Evolutionary conservation across 2,797 vertebrate genomes (phyloP).

Genomic region (Schizopygopsis malacanthus): DNA sequence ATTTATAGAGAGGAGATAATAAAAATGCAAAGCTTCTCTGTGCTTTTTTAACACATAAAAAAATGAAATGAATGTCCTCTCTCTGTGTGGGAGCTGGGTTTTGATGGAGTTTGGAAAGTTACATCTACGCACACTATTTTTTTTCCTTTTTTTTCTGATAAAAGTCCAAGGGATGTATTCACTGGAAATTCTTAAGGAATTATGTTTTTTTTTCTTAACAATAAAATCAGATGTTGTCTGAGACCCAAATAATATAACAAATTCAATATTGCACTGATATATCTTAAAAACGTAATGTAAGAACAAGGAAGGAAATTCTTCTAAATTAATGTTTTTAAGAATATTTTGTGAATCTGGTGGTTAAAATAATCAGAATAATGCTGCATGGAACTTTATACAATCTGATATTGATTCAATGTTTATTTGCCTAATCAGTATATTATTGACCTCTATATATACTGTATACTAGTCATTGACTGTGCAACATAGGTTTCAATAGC

Average conservation of each 20-base stretch:
- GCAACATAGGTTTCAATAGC: not conserved
- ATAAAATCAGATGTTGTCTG: not conserved
- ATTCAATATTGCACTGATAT: not conserved
- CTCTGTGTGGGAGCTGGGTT: not conserved
- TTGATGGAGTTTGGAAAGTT: conserved; percentile 13
- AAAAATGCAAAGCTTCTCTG: conserved; percentile 48
- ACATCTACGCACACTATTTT: conserved; percentile 11
- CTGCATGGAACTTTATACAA: not conserved
- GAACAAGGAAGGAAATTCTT: not conserved
- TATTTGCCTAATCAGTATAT: conserved; percentile 20
- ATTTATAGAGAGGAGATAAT: conserved; percentile 50
- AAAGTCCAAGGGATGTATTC: not conserved
- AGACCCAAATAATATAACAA: not conserved
- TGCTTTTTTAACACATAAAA: conserved; percentile 45
- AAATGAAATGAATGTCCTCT: conserved; percentile 32
- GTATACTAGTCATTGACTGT: not conserved
- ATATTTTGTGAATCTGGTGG: not conserved
- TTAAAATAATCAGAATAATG: conserved; percentile 26
- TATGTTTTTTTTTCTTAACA: not conserved
- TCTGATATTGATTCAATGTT: not conserved
- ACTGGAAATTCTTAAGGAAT: not conserved
- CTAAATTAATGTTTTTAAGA: not conserved
- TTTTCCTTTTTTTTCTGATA: conserved; percentile 26
- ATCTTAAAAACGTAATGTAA: not conserved
- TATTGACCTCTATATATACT: not conserved